Conservation (phyloP, 1,140 invertebrate species). For the Lepeophtheirus salmonis region DNA sequence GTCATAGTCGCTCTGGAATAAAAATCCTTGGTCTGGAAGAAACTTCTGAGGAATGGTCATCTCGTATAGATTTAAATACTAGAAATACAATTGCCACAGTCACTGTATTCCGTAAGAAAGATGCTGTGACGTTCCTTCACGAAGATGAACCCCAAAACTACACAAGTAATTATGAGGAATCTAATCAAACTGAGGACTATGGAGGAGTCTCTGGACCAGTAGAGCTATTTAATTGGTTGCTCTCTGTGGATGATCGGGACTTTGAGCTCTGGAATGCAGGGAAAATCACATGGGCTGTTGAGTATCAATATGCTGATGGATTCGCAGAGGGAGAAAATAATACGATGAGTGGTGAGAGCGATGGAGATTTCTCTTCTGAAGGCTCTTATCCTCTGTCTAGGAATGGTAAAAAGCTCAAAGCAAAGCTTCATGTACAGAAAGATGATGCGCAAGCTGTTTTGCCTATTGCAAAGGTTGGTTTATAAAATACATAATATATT, state of each 20-base stretch:
- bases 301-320: background rate
- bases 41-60: background rate
- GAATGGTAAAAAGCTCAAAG: background rate
- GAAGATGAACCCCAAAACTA: background rate
- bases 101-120: background rate
- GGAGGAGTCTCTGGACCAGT: background rate
- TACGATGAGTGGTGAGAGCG: background rate
- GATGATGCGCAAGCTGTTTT: constrained; percentile 82
- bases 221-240: constrained; percentile 11
- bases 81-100: background rate
- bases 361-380: background rate
- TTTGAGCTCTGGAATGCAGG: constrained; percentile 5
- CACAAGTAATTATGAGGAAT: too few relatives aligned
- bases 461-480: constrained; percentile 87
- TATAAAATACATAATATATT: too few relatives aligned
- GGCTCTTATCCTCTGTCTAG: background rate
- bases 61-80: background rate
- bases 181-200: background rate
- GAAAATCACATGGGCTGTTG: constrained; percentile 5
- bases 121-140: background rate
- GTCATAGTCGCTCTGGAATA: background rate
- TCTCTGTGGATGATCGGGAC: constrained; percentile 7
- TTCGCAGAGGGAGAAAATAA: background rate
- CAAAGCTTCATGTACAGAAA: constrained; percentile 42
- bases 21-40: background rate